Evolutionary conservation across 2,888 invertebrate species (phyloP).

Genomic region (Pammene aurita): DNA sequence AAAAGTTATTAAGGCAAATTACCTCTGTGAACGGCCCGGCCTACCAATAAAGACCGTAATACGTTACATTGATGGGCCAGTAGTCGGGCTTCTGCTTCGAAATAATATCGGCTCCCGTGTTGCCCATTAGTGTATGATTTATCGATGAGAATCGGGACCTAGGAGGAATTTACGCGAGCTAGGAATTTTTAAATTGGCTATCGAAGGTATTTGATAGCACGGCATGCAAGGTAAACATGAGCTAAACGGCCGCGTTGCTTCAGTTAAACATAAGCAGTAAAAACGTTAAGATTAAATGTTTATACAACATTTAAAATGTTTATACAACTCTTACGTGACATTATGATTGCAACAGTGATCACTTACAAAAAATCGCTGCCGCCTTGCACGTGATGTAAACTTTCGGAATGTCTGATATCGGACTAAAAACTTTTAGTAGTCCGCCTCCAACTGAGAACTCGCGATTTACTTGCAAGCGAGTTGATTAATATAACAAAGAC

Average conservation of each 20-base stretch:
- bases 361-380: too few relatives aligned
- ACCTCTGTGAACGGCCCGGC: conserved; percentile 59
- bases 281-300: too few relatives aligned
- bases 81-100: conserved; percentile 59
- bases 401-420: too few relatives aligned
- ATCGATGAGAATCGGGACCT: conserved; percentile 48
- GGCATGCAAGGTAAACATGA: background rate
- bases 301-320: too few relatives aligned
- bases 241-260: background rate
- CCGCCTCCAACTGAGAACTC: too few relatives aligned
- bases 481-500: too few relatives aligned
- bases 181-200: conserved; percentile 12
- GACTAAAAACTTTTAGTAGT: too few relatives aligned
- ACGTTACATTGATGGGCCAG: conserved; percentile 61
- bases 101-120: conserved; percentile 70
- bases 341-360: too few relatives aligned
- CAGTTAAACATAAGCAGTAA: too few relatives aligned
- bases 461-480: too few relatives aligned
- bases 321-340: too few relatives aligned
- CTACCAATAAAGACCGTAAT: conserved; percentile 68
- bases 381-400: too few relatives aligned
- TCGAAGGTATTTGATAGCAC: background rate
- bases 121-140: conserved; percentile 71
- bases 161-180: conserved; percentile 32
- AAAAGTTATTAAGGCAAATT: conserved; percentile 78